Percentiles rank a stretch among this genome's conserved stretches.
These are phyloP conservation scores for Dryoscopus gambensis DNA, from an alignment of 2,113 vertebrate species.

Conservation along the genomic window DNA sequence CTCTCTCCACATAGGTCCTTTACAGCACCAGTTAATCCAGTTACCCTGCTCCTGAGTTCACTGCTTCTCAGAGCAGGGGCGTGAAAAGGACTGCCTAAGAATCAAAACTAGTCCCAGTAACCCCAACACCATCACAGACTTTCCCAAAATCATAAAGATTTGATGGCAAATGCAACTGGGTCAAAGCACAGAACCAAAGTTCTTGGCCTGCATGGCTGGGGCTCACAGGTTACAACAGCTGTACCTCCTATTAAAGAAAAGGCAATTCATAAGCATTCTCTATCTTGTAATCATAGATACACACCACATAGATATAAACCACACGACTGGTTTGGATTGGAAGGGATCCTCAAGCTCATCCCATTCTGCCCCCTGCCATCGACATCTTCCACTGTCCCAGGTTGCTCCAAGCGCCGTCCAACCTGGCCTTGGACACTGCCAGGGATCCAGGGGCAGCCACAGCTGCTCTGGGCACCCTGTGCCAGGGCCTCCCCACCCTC, in stretches of 20 bases:
- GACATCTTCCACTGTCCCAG: not conserved
- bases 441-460: not conserved
- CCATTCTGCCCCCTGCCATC: not conserved
- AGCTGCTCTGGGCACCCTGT: not conserved
- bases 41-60: not conserved
- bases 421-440: not conserved
- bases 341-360: not conserved
- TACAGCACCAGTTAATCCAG: not conserved
- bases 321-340: not conserved
- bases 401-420: not conserved
- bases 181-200: not conserved
- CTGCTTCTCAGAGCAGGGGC: not conserved
- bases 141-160: not conserved
- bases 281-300: not conserved
- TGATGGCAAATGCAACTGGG: not conserved
- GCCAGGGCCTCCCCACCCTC: not conserved
- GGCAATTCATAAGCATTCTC: not conserved
- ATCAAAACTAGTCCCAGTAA: not conserved
- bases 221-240: not conserved
- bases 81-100: not conserved
- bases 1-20: not conserved
- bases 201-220: not conserved
- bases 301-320: no score
- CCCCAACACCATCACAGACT: not conserved
- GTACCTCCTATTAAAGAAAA: not conserved